Percentiles rank a stretch among this genome's conserved stretches.
Conservation (phyloP, 1,140 invertebrate species). For the Heliconius hermathena region DNA sequence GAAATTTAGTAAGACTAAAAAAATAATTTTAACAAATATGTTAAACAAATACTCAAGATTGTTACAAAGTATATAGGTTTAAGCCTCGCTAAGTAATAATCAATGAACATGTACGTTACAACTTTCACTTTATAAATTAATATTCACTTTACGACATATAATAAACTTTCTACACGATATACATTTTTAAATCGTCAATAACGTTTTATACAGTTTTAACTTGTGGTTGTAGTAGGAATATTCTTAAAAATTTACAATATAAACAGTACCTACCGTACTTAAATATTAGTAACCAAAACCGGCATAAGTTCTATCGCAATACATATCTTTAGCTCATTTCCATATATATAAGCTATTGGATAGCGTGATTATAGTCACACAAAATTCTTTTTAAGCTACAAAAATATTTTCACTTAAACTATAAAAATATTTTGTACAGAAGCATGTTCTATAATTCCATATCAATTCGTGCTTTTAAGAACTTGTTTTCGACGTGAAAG, state of each 20-base stretch:
- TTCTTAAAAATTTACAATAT: background rate
- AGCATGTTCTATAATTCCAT: background rate
- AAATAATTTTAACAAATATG: no score
- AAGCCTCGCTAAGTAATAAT: no score
- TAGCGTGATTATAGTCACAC: slow-evolving; percentile 22
- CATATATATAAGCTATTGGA: background rate
- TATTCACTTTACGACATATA: no score
- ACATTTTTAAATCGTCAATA: no score
- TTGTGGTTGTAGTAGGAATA: no score
- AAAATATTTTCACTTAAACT: slow-evolving; percentile 10
- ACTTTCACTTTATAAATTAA: no score
- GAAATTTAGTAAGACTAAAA: no score
- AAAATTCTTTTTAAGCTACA: slow-evolving; percentile 14
- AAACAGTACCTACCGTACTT: background rate
- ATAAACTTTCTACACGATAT: no score
- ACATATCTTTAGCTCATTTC: background rate
- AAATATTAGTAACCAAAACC: background rate
- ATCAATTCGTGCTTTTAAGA: slow-evolving; percentile 24
- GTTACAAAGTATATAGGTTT: no score
- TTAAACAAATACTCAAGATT: no score
- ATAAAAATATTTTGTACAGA: slow-evolving; percentile 10
- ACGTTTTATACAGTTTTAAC: no score
- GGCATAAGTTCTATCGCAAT: background rate
- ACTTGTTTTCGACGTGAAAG: slow-evolving; percentile 13
- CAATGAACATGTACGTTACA: no score